phyloP scores from a whole-genome alignment of 1,140 invertebrate species.

The Dendrolimus punctatus region DNA sequence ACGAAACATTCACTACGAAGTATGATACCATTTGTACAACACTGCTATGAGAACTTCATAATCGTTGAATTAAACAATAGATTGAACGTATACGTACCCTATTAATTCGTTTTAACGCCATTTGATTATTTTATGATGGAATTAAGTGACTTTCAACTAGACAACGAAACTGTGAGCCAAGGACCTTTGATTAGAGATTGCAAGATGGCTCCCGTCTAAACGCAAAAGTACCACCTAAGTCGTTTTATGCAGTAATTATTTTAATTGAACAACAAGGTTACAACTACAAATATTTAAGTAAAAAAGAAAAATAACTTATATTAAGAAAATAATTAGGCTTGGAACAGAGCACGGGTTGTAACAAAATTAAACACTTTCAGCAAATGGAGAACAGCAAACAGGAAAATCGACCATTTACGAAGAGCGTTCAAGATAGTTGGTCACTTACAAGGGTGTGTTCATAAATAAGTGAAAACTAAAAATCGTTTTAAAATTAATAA shows the following conservation, averaged over 20 bases:
- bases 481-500: too few relatives aligned
- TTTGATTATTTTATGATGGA: conserved; percentile 75
- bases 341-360: conserved; percentile 54
- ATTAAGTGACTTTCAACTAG: conserved; percentile 76
- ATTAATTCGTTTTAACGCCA: conserved; percentile 97
- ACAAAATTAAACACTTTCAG: conserved; percentile 65
- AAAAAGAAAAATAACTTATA: conserved; percentile 68
- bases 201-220: conserved; percentile 79
- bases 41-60: conserved; percentile 42
- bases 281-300: conserved; percentile 56
- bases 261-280: conserved; percentile 43
- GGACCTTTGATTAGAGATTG: conserved; percentile 78
- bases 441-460: conserved; percentile 28
- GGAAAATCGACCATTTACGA: conserved; percentile 71
- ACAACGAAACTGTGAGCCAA: conserved; percentile 77
- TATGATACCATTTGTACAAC: conserved; percentile 66
- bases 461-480: too few relatives aligned
- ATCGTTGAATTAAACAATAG: conserved; percentile 55
- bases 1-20: conserved; percentile 74
- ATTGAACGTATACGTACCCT: conserved; percentile 82
- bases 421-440: conserved; percentile 49
- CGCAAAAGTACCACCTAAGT: conserved; percentile 75
- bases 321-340: conserved; percentile 59
- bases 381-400: conserved; percentile 69
- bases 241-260: conserved; percentile 63